Base-by-base conservation (phyloP, 2,797 vertebrate species). In the Peromyscus aztecus region DNA sequence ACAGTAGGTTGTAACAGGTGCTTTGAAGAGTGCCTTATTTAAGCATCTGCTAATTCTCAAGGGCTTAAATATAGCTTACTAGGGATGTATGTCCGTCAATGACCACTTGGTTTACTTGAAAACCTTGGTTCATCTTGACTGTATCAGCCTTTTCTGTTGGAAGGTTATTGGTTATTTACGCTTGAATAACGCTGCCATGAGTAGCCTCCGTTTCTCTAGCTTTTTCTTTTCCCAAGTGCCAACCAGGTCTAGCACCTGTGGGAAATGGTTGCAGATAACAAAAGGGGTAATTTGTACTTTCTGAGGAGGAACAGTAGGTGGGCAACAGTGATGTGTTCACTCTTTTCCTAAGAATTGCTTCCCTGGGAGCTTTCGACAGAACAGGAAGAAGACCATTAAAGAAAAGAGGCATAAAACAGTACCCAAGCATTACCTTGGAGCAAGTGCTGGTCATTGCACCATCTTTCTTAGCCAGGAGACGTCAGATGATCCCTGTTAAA, bases 21-120 rank as follows among this genome's bases (percentile, higher is more conserved):
- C 49, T 81, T 81, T 96, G n/a, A 75, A 86, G 63, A 61, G 16
- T 90, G 46, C 40, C 27, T 91, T 94, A 86, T 95, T 82, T 96
- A 85, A 65, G 19, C 17, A 80, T 40, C 27, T 77, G 9, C 80
- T 92, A 85, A 63, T 17, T 94, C 37, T 94, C 29, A 27, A 43
- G 61, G 46, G 24, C 29, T 92, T 89, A 77, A n/a, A 24, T 91
- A 69, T 71, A 57, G 75, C 2, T 61, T 93, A 40, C 57, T 91
- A 59, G 65, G 59, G 23, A 69, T 89, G 88, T 4, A 12, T 91
- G 43, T 8, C 19, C 55, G 73, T 94, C 11, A 14, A 6, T 83
- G 83, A 73, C 11, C n/a, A 43, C 8, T 63, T 46, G 37, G 8
- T 43, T 43, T 92, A 21, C 59, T 69, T 97, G 59, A 40, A 77